Evolutionary conservation across 2,797 vertebrate genomes (phyloP), one percentile per base, ranked within the genome.

Genomic region (Schizothorax lantsangensis): DNA sequence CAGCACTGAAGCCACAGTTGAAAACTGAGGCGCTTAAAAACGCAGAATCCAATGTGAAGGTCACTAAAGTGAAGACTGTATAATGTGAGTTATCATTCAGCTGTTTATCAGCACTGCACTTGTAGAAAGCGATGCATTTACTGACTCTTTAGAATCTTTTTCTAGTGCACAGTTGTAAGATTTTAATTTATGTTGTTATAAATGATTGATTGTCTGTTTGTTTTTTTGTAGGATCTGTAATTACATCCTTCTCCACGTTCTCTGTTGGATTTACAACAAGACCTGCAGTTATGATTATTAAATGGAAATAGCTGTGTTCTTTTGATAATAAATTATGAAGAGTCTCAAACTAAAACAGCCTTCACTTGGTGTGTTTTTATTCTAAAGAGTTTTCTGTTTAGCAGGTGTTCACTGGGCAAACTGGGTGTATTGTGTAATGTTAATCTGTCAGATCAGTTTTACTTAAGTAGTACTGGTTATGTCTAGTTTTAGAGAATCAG

Each of bases 1-100:
- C 96, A 1, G 97, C 98, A 0, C 82, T 99, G 89, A 99, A 99
- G 91, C 95, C 97, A 0, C 94, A 97, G 91, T 91, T 96, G 88
- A 96, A 94, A 86, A 78, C 86, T 0, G 96, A 95, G 11, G 97
- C 97, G 0, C 11, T 97, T 82, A 97, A 94, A 91, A 92, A 89
- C 2, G 95, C 97, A 0, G 93, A 93, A 62, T 89, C 95, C 88
- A 97, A 2, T 7, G 94, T 99, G 52, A 97, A 94, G 91, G 93
- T 97, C n/a, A 81, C 5, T 15, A 85, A 86, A 75, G 0, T 83
- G 23, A 89, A 90, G 81, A 81, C 71, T 1, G 10, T 69, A 3
- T 84, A 19, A 88, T 0, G 93, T 93, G 71, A 93, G 96, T 91
- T 21, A 43, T 49, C 5, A 17, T 9, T 30, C 0, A 62, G 21